Evolutionary conservation across 2,888 invertebrate genomes (phyloP).

Genomic region (Desoria tigrina): DNA sequence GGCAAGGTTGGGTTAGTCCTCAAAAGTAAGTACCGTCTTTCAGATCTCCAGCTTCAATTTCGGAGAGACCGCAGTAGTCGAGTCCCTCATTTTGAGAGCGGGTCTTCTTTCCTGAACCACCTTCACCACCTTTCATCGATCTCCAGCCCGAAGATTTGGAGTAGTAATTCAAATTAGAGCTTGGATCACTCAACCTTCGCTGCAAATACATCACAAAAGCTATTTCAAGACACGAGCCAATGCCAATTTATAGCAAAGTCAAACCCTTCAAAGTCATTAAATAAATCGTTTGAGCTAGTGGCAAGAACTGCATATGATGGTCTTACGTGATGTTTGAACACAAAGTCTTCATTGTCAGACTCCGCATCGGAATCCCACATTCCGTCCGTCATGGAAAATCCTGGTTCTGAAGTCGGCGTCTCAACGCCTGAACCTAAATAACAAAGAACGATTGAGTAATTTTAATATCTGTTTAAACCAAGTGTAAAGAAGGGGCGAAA

Average conservation of each 20-base stretch:
- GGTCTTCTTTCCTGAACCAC: constrained; percentile 63
- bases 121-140: constrained; percentile 59
- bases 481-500: no score
- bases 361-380: constrained; percentile 89
- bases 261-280: not conserved
- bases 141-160: constrained; percentile 70
- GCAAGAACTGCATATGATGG: not conserved
- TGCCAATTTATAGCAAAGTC: no score
- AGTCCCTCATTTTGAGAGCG: constrained; percentile 90
- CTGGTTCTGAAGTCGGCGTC: constrained; percentile 91
- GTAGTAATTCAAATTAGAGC: constrained; percentile 83
- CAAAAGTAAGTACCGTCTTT: constrained; percentile 91
- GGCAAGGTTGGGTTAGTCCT: no score
- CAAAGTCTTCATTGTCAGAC: constrained; percentile 80
- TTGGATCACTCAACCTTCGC: constrained; percentile 88
- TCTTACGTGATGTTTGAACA: constrained; percentile 72
- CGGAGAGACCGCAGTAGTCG: constrained; percentile 80
- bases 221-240: not conserved
- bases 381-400: constrained; percentile 73
- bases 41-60: constrained; percentile 91
- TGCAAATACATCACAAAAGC: no score
- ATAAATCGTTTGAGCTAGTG: not conserved
- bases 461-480: no score
- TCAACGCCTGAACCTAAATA: constrained; percentile 82
- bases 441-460: no score